A percentile compares a stretch with the other conserved stretches of the same genome.
Conservation (phyloP, 2,888 invertebrate species). For the Adineta ricciae region DNA sequence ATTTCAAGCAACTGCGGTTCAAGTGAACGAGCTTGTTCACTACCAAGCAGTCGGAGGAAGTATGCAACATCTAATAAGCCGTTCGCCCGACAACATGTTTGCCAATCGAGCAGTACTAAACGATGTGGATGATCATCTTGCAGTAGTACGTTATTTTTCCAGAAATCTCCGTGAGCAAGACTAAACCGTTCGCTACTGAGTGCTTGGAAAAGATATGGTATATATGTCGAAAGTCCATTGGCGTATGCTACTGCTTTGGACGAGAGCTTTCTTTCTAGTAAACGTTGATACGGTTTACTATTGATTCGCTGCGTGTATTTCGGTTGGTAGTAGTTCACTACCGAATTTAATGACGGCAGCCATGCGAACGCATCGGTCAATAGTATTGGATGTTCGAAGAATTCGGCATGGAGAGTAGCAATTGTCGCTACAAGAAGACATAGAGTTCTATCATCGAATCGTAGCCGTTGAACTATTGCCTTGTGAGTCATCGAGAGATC, state of each 20-base stretch:
- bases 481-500: not conserved
- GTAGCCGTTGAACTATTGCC: not conserved
- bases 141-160: not conserved
- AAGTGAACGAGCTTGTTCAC: not conserved
- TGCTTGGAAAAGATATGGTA: not conserved
- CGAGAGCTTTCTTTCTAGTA: not conserved
- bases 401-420: not conserved
- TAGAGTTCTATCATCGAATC: not conserved
- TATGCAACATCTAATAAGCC: not conserved
- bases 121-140: not conserved
- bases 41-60: not conserved
- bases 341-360: not conserved
- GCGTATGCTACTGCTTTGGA: not conserved
- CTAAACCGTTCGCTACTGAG: not conserved
- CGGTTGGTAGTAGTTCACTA: not conserved
- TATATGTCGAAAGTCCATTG: not conserved
- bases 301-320: not conserved
- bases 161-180: not conserved
- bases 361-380: not conserved
- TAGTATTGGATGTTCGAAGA: not conserved
- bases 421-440: not conserved
- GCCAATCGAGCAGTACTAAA: not conserved
- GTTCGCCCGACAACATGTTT: not conserved
- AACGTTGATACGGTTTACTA: not conserved
- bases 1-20: not conserved